A percentile compares a stretch with the other conserved stretches of the same genome.
Evolutionary conservation across 2,797 vertebrate species (phyloP).

Genomic region (Cygnus olor): DNA sequence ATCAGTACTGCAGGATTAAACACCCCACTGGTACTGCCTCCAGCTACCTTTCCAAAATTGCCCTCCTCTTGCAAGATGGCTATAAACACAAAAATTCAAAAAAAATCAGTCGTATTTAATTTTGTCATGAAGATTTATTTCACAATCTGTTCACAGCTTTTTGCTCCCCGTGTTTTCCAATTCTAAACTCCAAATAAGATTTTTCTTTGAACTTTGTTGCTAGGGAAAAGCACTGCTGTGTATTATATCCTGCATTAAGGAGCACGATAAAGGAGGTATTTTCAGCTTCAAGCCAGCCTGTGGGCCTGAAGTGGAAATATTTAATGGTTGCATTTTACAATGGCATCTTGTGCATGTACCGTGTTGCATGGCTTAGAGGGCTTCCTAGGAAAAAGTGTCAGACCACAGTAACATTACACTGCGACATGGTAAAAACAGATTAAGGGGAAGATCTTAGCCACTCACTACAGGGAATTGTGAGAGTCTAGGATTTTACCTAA

Average conservation of each 20-base stretch:
- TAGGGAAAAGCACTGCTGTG: not conserved
- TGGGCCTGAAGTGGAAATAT: not conserved
- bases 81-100: not conserved
- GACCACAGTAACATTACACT: not conserved
- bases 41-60: not conserved
- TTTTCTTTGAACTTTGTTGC: constrained; percentile 1
- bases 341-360: fast-evolving
- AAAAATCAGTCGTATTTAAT: not conserved
- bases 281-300: not conserved
- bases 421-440: not conserved
- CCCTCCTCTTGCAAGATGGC: not conserved
- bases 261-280: not conserved
- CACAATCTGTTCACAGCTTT: not conserved
- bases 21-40: not conserved
- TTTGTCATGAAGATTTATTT: not conserved
- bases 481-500: not conserved
- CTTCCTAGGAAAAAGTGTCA: not conserved
- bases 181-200: not conserved
- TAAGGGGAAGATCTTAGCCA: not conserved
- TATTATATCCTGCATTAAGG: not conserved
- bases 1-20: not conserved
- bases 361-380: not conserved
- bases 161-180: not conserved
- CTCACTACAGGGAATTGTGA: not conserved
- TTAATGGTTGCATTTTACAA: not conserved